These are phyloP conservation scores for Anoncus sp. DNA, from an alignment of 2,888 invertebrate genomes.

Conservation along the genomic window DNA sequence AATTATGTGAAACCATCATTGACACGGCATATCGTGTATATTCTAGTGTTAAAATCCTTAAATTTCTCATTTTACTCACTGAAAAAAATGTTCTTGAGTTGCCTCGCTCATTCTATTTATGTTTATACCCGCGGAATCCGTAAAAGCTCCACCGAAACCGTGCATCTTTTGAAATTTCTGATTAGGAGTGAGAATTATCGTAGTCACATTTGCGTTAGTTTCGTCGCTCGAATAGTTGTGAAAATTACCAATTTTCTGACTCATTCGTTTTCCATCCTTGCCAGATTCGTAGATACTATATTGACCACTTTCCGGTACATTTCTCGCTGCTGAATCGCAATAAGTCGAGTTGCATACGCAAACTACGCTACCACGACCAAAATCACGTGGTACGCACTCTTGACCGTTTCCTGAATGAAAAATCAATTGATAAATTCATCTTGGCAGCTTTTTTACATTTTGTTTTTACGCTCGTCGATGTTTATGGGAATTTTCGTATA, in stretches of 20 bases:
- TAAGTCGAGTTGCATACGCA: constrained; percentile 90
- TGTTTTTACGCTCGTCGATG: too few relatives aligned
- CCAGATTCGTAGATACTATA: constrained; percentile 86
- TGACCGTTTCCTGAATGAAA: constrained; percentile 53
- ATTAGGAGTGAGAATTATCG: constrained; percentile 1
- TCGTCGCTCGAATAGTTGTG: constrained; percentile 50
- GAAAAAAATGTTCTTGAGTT: constrained; percentile 84
- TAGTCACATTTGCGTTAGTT: background rate
- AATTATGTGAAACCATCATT: too few relatives aligned
- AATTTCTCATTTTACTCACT: constrained; percentile 82
- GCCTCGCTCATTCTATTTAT: constrained; percentile 86
- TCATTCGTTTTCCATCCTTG: constrained; percentile 86
- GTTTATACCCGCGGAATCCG: constrained; percentile 89
- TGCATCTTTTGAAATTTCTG: constrained; percentile 87
- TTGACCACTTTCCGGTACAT: constrained; percentile 81
- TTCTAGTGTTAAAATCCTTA: too few relatives aligned
- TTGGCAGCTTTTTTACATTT: too few relatives aligned
- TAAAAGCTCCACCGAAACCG: constrained; percentile 96
- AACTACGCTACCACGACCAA: constrained; percentile 81
- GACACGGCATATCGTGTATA: too few relatives aligned
- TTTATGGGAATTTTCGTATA: too few relatives aligned
- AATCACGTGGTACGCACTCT: constrained; percentile 73
- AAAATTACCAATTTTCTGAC: constrained; percentile 82
- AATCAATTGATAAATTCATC: background rate
- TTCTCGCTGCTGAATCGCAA: constrained; percentile 88